A percentile compares a stretch with the other conserved stretches of the same genome.
These are phyloP conservation scores for Anguilla megastoma DNA, from an alignment of 2,797 vertebrate genomes.

Conservation along the genomic window DNA sequence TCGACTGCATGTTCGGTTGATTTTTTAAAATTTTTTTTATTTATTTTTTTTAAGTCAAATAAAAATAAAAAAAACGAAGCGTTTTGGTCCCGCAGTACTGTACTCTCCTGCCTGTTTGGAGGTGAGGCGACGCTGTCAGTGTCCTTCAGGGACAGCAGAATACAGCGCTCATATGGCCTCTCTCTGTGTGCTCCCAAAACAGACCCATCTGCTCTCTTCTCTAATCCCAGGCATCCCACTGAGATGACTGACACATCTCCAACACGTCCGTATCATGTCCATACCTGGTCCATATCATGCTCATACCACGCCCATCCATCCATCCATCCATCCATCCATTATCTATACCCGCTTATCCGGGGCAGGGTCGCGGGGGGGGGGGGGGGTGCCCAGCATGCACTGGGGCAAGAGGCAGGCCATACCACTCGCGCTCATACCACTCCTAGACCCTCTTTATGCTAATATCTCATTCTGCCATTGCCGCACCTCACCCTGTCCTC, in stretches of 20 bases:
- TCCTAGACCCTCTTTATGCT: neutral
- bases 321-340: too few species aligned
- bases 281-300: too few species aligned
- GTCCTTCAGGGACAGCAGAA: neutral
- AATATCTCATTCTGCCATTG: neutral
- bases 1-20: neutral
- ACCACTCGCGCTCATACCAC: too few species aligned
- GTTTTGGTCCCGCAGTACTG: neutral
- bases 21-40: neutral
- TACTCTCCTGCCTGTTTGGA: neutral
- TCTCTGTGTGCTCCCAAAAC: too few species aligned
- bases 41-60: neutral
- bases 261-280: too few species aligned
- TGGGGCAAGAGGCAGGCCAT: too few species aligned
- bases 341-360: too few species aligned
- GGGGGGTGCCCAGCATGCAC: too few species aligned
- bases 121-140: neutral
- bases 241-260: too few species aligned
- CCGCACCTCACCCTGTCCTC: neutral
- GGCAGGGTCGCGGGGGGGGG: too few species aligned
- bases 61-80: neutral
- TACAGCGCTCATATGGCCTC: neutral
- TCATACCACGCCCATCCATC: neutral
- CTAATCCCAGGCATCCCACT: too few species aligned
- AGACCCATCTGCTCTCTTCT: too few species aligned